phyloP scores from a whole-genome alignment of 2,113 vertebrate genomes.

The Phrynocephalus versicolor region DNA sequence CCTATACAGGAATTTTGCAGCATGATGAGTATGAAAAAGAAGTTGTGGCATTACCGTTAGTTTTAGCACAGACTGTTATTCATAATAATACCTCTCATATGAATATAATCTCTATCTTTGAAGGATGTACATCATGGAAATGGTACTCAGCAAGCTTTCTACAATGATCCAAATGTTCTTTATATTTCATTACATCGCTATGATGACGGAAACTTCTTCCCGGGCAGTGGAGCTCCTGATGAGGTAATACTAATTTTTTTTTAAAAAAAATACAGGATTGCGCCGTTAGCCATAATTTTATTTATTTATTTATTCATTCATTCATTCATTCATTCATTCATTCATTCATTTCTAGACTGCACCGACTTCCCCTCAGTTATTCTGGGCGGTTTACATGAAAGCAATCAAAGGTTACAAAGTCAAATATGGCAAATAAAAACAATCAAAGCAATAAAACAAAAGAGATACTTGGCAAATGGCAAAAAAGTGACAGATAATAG shows the following conservation, averaged over 20 bases:
- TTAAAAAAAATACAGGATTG: neutral
- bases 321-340: too few species aligned
- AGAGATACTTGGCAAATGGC: too few species aligned
- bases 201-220: conserved; percentile 98
- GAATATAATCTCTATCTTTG: conserved; percentile 35
- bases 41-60: neutral
- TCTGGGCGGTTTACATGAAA: too few species aligned
- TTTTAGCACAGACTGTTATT: neutral
- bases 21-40: neutral
- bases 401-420: too few species aligned
- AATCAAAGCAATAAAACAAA: too few species aligned
- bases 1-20: neutral
- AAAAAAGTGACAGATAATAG: too few species aligned
- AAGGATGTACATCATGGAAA: conserved; percentile 86
- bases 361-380: too few species aligned
- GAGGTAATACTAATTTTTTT: conserved; percentile 80
- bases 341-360: too few species aligned
- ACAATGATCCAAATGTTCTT: conserved; percentile 89
- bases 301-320: too few species aligned
- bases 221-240: conserved; percentile 94
- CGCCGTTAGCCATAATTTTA: neutral
- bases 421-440: too few species aligned
- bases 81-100: conserved; percentile 19
- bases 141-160: conserved; percentile 92
- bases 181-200: conserved; percentile 97